Evolutionary conservation across 2,888 invertebrate genomes (phyloP).

Genomic region (Phortica okadai): DNA sequence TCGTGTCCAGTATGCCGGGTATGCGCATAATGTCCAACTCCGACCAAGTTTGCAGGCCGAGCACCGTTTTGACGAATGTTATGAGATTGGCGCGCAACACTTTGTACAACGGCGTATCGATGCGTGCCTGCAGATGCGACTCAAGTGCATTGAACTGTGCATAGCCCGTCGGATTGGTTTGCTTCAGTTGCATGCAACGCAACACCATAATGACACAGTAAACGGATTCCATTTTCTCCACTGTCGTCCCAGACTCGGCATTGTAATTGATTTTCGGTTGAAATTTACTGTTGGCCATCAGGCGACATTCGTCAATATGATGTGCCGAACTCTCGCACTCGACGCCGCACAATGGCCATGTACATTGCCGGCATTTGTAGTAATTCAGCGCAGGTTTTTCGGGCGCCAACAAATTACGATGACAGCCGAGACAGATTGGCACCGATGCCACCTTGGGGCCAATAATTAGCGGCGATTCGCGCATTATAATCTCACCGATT

Average conservation of each 20-base stretch:
- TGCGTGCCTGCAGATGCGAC: slow-evolving; percentile 80
- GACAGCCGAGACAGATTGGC: slow-evolving; percentile 82
- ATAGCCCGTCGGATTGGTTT: slow-evolving; percentile 77
- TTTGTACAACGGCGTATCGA: slow-evolving; percentile 80
- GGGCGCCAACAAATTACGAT: slow-evolving; percentile 75
- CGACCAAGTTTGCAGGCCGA: slow-evolving; percentile 78
- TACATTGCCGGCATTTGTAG: slow-evolving; percentile 80
- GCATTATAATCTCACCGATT: slow-evolving; percentile 82
- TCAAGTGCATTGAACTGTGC: slow-evolving; percentile 66
- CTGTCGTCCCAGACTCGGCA: slow-evolving; percentile 42
- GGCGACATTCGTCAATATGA: slow-evolving; percentile 81
- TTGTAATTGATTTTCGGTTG: slow-evolving; percentile 78
- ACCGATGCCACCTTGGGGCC: slow-evolving; percentile 82
- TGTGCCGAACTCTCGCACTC: slow-evolving; percentile 79
- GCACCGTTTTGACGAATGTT: slow-evolving; percentile 80
- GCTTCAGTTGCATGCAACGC: slow-evolving; percentile 81
- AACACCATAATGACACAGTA: slow-evolving; percentile 83
- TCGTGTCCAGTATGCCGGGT: slow-evolving; percentile 85
- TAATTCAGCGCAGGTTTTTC: slow-evolving; percentile 72
- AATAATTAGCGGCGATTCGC: slow-evolving; percentile 81
- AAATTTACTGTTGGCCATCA: slow-evolving; percentile 80
- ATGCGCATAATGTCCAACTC: slow-evolving; percentile 80
- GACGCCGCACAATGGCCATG: slow-evolving; percentile 83
- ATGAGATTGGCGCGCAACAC: slow-evolving; percentile 81
- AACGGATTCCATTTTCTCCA: slow-evolving; percentile 78